Percentiles rank a stretch among this genome's conserved stretches.
Evolutionary conservation across 2,113 vertebrate genomes (phyloP).

Genomic region (Paralichthys olivaceus): DNA sequence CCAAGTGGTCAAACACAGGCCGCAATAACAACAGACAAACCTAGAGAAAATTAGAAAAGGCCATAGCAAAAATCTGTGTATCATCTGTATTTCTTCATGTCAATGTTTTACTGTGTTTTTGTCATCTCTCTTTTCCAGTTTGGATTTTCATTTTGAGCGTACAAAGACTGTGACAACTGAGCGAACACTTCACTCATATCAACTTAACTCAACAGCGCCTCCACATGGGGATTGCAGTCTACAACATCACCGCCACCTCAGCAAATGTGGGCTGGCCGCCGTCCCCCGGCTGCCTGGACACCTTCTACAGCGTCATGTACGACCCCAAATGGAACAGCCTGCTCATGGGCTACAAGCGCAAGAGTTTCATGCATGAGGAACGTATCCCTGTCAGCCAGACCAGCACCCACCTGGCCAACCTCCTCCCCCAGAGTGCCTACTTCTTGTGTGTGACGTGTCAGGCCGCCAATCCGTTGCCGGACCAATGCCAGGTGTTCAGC

Average conservation of each 20-base stretch:
- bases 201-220: background rate
- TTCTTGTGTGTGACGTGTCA: slow-evolving; percentile 90
- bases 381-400: slow-evolving; percentile 87
- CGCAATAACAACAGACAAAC: too few species aligned
- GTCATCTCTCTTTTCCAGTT: slow-evolving; percentile 12
- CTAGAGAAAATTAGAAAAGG: too few species aligned
- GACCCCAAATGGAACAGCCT: slow-evolving; percentile 89
- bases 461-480: slow-evolving; percentile 83
- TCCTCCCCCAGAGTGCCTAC: slow-evolving; percentile 88
- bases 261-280: slow-evolving; percentile 86
- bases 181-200: background rate
- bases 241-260: slow-evolving; percentile 86
- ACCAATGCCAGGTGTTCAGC: slow-evolving; percentile 89
- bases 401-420: slow-evolving; percentile 82
- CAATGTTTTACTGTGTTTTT: background rate
- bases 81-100: background rate
- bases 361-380: slow-evolving; percentile 87
- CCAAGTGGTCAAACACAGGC: too few species aligned
- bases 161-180: background rate
- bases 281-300: slow-evolving; percentile 82
- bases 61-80: background rate
- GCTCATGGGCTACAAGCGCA: slow-evolving; percentile 84
- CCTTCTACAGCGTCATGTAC: slow-evolving; percentile 92
- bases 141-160: background rate
- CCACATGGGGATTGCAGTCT: slow-evolving; percentile 83